Evolutionary conservation across 1,140 invertebrate genomes (phyloP).

Genomic region (Piezodorus guildinii): DNA sequence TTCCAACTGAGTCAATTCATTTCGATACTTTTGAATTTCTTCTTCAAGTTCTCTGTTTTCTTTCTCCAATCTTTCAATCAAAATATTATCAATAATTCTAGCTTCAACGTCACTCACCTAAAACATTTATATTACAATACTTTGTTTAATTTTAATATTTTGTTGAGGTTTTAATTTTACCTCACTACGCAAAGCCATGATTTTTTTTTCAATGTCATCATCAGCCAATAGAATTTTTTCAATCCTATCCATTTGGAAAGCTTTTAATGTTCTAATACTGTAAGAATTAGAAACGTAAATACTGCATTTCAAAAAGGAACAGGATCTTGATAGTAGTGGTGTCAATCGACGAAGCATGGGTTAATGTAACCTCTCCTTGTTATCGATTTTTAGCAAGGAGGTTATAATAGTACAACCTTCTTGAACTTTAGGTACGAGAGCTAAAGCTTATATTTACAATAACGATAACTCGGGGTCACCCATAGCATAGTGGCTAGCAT

Average conservation of each 20-base stretch:
- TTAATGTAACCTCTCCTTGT: too few species aligned
- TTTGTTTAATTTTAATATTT: not conserved
- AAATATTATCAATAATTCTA: slow-evolving; percentile 27
- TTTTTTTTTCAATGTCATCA: not conserved
- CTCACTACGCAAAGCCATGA: not conserved
- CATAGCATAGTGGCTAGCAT: too few species aligned
- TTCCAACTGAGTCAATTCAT: slow-evolving; percentile 13
- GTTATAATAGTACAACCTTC: too few species aligned
- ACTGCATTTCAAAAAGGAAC: too few species aligned
- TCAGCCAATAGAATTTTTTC: not conserved
- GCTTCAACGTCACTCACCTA: slow-evolving; percentile 31
- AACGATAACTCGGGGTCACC: too few species aligned
- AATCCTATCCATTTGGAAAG: not conserved
- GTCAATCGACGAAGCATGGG: too few species aligned
- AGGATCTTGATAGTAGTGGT: too few species aligned
- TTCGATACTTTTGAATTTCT: slow-evolving; percentile 24
- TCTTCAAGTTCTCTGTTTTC: slow-evolving; percentile 17
- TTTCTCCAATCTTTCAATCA: slow-evolving; percentile 6
- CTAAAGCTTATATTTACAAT: too few species aligned
- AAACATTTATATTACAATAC: not conserved
- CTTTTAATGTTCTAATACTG: not conserved
- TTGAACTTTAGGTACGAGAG: too few species aligned
- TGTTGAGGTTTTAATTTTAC: not conserved
- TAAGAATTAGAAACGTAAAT: too few species aligned
- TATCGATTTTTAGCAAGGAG: too few species aligned